Conservation (phyloP, 2,113 vertebrate species). For the Gambusia affinis region DNA sequence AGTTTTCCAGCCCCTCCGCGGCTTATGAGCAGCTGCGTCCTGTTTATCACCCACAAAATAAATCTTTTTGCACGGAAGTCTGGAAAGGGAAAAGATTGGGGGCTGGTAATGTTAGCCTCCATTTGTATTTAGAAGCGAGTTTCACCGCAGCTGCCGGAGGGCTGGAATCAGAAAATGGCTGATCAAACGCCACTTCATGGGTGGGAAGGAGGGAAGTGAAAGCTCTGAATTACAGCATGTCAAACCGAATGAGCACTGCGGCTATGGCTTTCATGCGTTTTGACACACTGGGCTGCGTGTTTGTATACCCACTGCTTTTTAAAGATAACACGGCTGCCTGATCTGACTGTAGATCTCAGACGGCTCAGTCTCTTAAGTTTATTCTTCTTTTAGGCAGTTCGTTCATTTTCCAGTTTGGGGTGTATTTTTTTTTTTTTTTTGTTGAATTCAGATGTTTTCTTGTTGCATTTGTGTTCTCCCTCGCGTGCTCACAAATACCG, state of each 20-base stretch:
- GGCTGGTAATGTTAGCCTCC: slow-evolving; percentile 62
- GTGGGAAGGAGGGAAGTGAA: slow-evolving; percentile 41
- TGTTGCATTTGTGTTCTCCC: slow-evolving; percentile 22
- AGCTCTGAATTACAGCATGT: slow-evolving; percentile 44
- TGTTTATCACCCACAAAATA: slow-evolving; percentile 77
- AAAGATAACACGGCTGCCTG: slow-evolving; percentile 37
- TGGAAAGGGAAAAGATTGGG: slow-evolving; percentile 51
- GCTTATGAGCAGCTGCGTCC: slow-evolving; percentile 83
- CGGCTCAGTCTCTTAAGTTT: slow-evolving; percentile 19
- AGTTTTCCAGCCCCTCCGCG: slow-evolving; percentile 52
- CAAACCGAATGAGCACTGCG: slow-evolving; percentile 27
- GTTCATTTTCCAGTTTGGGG: slow-evolving; percentile 32
- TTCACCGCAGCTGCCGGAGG: slow-evolving; percentile 63
- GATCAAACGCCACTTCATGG: slow-evolving; percentile 55
- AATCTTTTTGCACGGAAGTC: slow-evolving; percentile 67
- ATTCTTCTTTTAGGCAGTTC: slow-evolving; percentile 21
- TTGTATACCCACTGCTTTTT: slow-evolving; percentile 32
- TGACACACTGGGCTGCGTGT: slow-evolving; percentile 38
- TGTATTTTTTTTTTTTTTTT: slow-evolving; percentile 5
- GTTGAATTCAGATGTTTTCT: slow-evolving; percentile 11
- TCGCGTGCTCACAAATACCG: not conserved
- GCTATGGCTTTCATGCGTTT: slow-evolving; percentile 46
- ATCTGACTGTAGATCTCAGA: slow-evolving; percentile 42
- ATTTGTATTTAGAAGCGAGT: slow-evolving; percentile 75
- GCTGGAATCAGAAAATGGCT: slow-evolving; percentile 72